A percentile compares a stretch with the other conserved stretches of the same genome.
These are phyloP conservation scores for Tribolium castaneum DNA, from an alignment of 1,140 invertebrate genomes.

Conservation along the genomic window DNA sequence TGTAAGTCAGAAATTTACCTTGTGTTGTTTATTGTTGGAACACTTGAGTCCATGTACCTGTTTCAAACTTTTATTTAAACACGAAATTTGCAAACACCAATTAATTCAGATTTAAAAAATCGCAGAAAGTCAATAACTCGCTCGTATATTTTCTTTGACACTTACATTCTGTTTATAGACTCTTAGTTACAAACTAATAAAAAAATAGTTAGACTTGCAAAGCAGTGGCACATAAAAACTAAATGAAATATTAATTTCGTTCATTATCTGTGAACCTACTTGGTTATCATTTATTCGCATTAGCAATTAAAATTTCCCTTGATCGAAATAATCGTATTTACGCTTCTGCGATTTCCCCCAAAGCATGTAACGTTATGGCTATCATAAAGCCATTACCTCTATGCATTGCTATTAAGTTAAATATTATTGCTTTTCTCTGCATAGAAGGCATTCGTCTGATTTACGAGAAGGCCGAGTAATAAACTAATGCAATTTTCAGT, in stretches of 20 bases:
- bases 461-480: slow-evolving; percentile 51
- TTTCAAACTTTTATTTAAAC: neutral
- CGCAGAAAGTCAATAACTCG: neutral
- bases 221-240: neutral
- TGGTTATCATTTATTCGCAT: neutral
- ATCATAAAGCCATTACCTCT: slow-evolving; percentile 51
- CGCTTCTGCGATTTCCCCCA: slow-evolving; percentile 48
- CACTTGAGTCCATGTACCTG: too few species aligned
- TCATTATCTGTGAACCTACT: neutral
- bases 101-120: neutral
- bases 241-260: neutral
- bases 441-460: slow-evolving; percentile 51
- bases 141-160: neutral
- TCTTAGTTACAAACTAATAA: neutral
- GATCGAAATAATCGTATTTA: neutral
- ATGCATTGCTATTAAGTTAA: slow-evolving; percentile 55
- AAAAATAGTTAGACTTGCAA: neutral
- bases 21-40: too few species aligned
- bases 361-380: slow-evolving; percentile 48
- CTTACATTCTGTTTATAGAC: neutral
- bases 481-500: slow-evolving; percentile 51
- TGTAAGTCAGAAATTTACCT: too few species aligned
- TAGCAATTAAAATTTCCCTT: neutral
- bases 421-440: slow-evolving; percentile 54
- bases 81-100: neutral